Evolutionary conservation across 2,113 vertebrate genomes (phyloP).

Genomic region (Scartelaos histophorus): DNA sequence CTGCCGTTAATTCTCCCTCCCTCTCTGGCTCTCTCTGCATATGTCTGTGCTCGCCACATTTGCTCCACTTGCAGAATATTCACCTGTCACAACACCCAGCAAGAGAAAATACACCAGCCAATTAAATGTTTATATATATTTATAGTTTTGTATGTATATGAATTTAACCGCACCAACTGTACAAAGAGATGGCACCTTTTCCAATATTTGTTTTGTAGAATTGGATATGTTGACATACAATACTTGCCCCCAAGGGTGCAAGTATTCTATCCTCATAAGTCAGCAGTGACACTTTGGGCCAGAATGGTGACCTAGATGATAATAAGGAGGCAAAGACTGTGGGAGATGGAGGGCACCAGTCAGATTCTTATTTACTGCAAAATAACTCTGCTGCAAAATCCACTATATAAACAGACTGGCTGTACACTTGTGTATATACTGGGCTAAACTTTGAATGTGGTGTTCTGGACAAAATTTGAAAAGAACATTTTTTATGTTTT

Average conservation of each 20-base stretch:
- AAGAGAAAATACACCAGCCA: constrained; percentile 36
- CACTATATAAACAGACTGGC: neutral
- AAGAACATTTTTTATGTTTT: neutral
- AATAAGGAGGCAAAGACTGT: constrained; percentile 22
- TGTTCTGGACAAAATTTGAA: neutral
- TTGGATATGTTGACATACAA: neutral
- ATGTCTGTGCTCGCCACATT: constrained; percentile 38
- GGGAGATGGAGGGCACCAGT: constrained; percentile 3
- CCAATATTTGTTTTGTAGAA: neutral
- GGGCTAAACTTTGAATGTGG: neutral
- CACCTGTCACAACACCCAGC: constrained; percentile 52
- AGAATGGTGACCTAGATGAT: constrained; percentile 19
- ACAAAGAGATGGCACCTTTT: neutral
- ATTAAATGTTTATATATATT: constrained; percentile 2
- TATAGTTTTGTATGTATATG: neutral
- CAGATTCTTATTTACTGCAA: neutral
- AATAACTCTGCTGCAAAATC: neutral
- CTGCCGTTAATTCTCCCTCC: constrained; percentile 58
- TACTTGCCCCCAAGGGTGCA: neutral
- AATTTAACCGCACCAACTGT: neutral
- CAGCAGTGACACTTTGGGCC: constrained; percentile 13
- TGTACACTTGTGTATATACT: no score
- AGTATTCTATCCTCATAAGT: constrained; percentile 15
- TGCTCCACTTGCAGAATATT: constrained; percentile 56
- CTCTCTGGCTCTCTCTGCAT: constrained; percentile 15